Evolutionary conservation across 2,113 vertebrate genomes (phyloP), one percentile per base, ranked within the genome.

Genomic region (Phrynosoma blainvillii): DNA sequence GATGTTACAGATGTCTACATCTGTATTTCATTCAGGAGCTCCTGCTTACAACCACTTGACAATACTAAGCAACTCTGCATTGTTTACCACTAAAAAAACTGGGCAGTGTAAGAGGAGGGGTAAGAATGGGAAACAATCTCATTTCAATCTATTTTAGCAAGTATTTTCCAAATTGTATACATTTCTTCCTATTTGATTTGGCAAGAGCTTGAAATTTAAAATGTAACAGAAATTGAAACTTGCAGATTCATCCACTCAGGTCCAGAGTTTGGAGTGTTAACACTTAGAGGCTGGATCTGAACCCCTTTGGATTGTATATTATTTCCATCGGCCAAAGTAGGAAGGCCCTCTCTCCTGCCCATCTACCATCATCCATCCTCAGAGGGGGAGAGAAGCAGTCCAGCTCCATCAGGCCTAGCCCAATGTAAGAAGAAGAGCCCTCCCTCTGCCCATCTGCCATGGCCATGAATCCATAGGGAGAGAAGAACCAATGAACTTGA

Each of bases 51-150:
- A 14, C 32, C 18, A 75, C 56, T 5, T 47, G 47, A 47, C 47
- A 47, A 47, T 47, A 47, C 47, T 47, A 47, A 47, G 47, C 47
- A 47, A 47, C 47, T 47, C 47, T 47, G 5, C 20, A 66, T 9
- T 27, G 21, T 2, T 23, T 62, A 0, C 1, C 21, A 0, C n/a
- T 12, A 18, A 13, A 32, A 1, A 1, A 54, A 11, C 0, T 1
- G 1, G 16, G 1, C 1, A 9, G 11, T 42, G n/a, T 1, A 2
- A 20, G 36, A 21, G 4, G 82, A 4, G 89, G 27, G 21, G 52
- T 3, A 23, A 36, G 14, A 74, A 74, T 32, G 71, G 74, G 36
- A 13, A 25, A 25, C 3, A 27, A 70, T 71, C 30, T 30, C 9
- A 27, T 30, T 71, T 71, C 10, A 30, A 23, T 71, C 30, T 30